Evolutionary conservation across 2,113 vertebrate species (phyloP), one percentile per base, ranked within the genome.

Genomic region (Malurus alboscapulatus): DNA sequence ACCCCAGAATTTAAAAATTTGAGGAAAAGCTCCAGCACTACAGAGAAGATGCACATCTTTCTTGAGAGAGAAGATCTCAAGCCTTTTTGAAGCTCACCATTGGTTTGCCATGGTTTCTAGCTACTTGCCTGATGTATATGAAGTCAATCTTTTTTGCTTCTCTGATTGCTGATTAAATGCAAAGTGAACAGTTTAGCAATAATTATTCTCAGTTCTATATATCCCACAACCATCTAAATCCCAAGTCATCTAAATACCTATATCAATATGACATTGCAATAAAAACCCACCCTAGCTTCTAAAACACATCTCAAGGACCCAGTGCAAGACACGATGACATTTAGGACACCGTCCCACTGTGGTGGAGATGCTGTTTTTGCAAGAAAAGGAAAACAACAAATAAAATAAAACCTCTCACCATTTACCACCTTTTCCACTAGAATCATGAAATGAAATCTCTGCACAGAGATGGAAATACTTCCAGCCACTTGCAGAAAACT

Each of bases 311-410:
- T 73, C 68, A 71, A 58, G 12, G 90, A 45, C 5, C n/a, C 50
- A 45, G 7, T 50, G n/a, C 19, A 79, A 59, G 48, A n/a, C 42
- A 84, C 3, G 1, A 69, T 0, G 4, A 9, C 26, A 11, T 48
- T 66, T 12, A 69, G 34, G 42, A 77, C 18, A 47, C 26, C 9
- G 9, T 32, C 15, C 14, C 15, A 48, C 62, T 42, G 8, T 38
- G 4, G 15, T 26, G 7, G 38, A 65, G 8, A 40, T 12, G 18
- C 4, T 42, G 22, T 3, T 80, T 80, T 21, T 77, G 24, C 32
- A 66, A 57, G 27, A 22, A 75, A 61, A 76, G 3, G 8, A 87
- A 68, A 36, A 81, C 75, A 3, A 51, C 3, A 87, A 67, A 81
- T 44, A 50, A 73, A 81, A 53, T 17, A 29, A 53, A 32, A 4